Base-by-base conservation (phyloP, 2,797 vertebrate genomes). In the Mallotus villosus region DNA sequence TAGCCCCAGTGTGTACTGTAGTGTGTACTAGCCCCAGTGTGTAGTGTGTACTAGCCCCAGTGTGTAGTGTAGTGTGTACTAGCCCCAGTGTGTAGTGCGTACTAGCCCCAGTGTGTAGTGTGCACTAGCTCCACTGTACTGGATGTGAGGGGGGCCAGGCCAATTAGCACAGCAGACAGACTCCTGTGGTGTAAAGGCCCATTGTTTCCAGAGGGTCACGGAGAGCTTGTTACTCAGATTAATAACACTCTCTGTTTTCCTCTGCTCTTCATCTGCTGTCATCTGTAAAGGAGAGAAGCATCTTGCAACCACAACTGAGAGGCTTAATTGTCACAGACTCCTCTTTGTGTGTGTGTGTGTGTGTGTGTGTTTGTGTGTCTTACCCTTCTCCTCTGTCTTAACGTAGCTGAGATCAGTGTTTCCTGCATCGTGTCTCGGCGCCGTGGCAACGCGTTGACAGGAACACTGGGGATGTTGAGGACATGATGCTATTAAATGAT, bases 401-500 rank as follows among this genome's bases (percentile, higher is more conserved):
- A 81, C 81, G 60, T 68, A 70, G 80, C 62, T 41, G 62, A 71
- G 75, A 86, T 84, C 82, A 80, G 74, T 74, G 80, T 74, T 77
- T 84, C 70, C 78, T 80, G 73, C 76, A 59, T 78, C 34, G 29
- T 60, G 21, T 71, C 71, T 70, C 69, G 29, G 67, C 72, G 74
- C 73, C 65, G 67, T 51, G 66, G 70, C 63, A 75, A 74, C 63
- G 62, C 53, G 67, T 61, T 72, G 41, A 60, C 61, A 74, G 71
- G 49, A 78, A 75, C 72, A 68, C 72, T 73, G 73, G 46, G 68
- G 63, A 72, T 76, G 79, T 79, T 74, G 80, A 78, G 79, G 82
- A 86, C 76, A 80, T 85, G 89, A 92, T 90, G 87, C 86, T 85
- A 90, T 92, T 92, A 91, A 92, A 92, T 89, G 90, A 91, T 91